Conservation (phyloP, 2,888 invertebrate genomes). For the Philhelius pedissequus region DNA sequence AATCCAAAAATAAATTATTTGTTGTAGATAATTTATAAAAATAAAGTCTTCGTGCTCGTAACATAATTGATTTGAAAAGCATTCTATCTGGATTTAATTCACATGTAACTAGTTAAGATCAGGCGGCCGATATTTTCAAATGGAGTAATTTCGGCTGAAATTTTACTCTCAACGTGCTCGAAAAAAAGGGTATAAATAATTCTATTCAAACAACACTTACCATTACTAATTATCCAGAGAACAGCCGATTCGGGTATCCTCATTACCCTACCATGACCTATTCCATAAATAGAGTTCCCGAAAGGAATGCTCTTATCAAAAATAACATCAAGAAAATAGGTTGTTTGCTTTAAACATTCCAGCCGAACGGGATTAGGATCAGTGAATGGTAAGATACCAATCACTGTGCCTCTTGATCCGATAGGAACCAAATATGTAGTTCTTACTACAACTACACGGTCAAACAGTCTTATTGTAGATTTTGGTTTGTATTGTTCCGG, state of each 20-base stretch:
- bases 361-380: slow-evolving; percentile 79
- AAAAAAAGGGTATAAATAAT: too few species aligned
- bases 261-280: slow-evolving; percentile 74
- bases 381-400: slow-evolving; percentile 82
- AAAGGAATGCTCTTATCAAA: slow-evolving; percentile 89
- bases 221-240: slow-evolving; percentile 71
- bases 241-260: slow-evolving; percentile 80
- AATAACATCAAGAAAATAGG: slow-evolving; percentile 86
- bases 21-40: too few species aligned
- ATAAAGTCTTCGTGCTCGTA: too few species aligned
- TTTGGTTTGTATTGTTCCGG: slow-evolving; percentile 76
- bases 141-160: too few species aligned
- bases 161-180: too few species aligned
- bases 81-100: too few species aligned
- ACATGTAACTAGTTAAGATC: too few species aligned
- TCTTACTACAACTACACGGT: slow-evolving; percentile 90
- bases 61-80: too few species aligned
- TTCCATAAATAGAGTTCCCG: slow-evolving; percentile 78
- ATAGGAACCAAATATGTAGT: slow-evolving; percentile 87
- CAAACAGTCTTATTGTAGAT: slow-evolving; percentile 81
- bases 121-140: too few species aligned
- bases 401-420: slow-evolving; percentile 91
- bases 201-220: too few species aligned
- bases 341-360: slow-evolving; percentile 80
- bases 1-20: too few species aligned